Evolutionary conservation across 2,113 vertebrate species (phyloP).

Genomic region (Riparia riparia): DNA sequence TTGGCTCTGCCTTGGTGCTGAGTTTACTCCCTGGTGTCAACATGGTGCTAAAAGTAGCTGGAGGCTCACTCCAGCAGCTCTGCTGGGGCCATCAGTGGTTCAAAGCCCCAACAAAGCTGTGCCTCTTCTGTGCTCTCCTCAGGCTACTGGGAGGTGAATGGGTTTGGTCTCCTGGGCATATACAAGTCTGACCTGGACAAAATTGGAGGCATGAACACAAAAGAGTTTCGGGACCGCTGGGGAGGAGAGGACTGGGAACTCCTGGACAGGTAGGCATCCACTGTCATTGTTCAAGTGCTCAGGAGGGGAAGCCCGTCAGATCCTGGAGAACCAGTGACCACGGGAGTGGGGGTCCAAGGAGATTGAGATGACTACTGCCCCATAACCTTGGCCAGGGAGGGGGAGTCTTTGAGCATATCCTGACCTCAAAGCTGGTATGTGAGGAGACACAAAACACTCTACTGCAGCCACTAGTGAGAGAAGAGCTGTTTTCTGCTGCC

Average conservation of each 20-base stretch:
- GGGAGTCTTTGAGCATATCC: background rate
- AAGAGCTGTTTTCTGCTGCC: background rate
- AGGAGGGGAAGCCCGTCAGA: background rate
- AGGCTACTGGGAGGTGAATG: slow-evolving; percentile 98
- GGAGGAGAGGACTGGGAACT: slow-evolving; percentile 99
- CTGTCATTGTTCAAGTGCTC: background rate
- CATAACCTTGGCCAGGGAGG: background rate
- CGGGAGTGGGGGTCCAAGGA: background rate
- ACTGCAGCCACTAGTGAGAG: background rate
- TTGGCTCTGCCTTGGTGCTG: background rate
- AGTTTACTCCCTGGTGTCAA: background rate
- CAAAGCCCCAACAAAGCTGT: background rate
- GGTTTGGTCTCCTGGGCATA: slow-evolving; percentile 94
- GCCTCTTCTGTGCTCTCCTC: background rate
- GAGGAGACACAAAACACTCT: background rate
- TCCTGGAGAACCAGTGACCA: background rate
- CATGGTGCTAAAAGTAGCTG: background rate
- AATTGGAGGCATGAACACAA: slow-evolving; percentile 95
- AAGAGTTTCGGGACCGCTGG: slow-evolving; percentile 90
- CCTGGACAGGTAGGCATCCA: slow-evolving; percentile 86
- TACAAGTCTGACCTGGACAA: slow-evolving; percentile 94
- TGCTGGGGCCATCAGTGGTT: background rate
- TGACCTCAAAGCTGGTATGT: background rate
- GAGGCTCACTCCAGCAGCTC: background rate
- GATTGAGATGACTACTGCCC: background rate